Percentiles rank a stretch among this genome's conserved stretches.
Evolutionary conservation across 23 tunicate species (phyloP).

Genomic region (Botrylloides violaceus): DNA sequence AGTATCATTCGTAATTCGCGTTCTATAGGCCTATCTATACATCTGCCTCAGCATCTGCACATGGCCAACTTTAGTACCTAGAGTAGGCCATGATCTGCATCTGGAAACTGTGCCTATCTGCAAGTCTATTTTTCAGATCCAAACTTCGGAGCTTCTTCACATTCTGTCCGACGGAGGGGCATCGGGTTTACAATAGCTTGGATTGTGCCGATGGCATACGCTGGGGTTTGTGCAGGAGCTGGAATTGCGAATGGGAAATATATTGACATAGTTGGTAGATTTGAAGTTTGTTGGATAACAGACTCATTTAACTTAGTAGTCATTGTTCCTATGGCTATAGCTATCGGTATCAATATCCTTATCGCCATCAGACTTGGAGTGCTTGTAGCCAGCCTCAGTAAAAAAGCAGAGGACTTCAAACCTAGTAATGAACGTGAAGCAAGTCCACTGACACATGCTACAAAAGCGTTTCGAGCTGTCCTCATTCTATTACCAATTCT

Average conservation of each 20-base stretch:
- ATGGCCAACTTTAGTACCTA: too few species aligned
- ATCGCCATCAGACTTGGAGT: background rate
- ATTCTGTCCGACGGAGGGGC: background rate
- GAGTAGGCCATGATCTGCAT: too few species aligned
- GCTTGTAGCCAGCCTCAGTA: slow-evolving; percentile 1
- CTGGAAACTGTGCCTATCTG: too few species aligned
- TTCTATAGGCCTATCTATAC: too few species aligned
- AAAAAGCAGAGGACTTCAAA: slow-evolving; percentile 12
- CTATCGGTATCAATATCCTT: slow-evolving; percentile 1
- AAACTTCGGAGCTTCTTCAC: background rate
- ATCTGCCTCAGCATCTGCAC: too few species aligned
- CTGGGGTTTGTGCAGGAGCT: background rate
- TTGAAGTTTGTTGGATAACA: slow-evolving; percentile 4
- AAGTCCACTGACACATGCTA: slow-evolving; percentile 2
- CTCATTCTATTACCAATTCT: slow-evolving; percentile 8
- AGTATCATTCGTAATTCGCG: too few species aligned
- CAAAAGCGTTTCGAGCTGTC: slow-evolving; percentile 17
- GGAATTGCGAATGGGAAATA: background rate
- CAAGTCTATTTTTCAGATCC: slow-evolving; percentile 7
- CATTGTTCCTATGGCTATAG: slow-evolving; percentile 1
- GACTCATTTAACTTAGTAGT: background rate
- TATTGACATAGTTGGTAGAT: background rate
- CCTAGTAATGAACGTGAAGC: slow-evolving; percentile 8
- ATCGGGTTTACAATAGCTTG: background rate
- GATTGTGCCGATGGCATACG: slow-evolving; percentile 2